Evolutionary conservation across 2,113 vertebrate genomes (phyloP).

Genomic region (Hyaena hyaena): DNA sequence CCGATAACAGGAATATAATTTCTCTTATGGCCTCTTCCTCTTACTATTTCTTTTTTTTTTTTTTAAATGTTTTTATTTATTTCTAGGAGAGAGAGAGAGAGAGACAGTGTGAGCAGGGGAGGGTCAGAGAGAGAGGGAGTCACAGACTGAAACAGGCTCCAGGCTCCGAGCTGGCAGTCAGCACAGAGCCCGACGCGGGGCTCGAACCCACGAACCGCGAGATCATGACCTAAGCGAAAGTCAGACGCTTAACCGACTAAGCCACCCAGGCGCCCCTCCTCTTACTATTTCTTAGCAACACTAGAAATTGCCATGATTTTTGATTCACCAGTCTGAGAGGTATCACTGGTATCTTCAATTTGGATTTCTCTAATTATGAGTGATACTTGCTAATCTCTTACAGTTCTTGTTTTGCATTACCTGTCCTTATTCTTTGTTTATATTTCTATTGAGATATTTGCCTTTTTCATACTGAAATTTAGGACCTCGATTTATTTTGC

Average conservation of each 20-base stretch:
- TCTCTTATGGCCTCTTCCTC: neutral
- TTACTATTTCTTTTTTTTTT: neutral
- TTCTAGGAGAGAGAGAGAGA: too few relatives aligned
- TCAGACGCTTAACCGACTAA: too few relatives aligned
- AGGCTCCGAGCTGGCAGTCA: too few relatives aligned
- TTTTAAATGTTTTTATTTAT: too few relatives aligned
- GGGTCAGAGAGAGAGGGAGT: too few relatives aligned
- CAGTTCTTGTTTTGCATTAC: neutral
- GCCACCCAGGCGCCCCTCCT: too few relatives aligned
- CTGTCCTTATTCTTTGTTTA: neutral
- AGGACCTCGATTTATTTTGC: neutral
- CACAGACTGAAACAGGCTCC: too few relatives aligned
- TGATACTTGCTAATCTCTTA: neutral
- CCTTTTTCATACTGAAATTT: constrained; percentile 5
- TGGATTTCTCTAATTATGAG: neutral
- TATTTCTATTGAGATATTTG: neutral
- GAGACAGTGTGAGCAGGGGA: too few relatives aligned
- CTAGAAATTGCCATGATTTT: neutral
- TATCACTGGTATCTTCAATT: neutral
- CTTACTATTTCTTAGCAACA: neutral
- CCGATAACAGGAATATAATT: neutral
- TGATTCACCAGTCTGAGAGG: neutral
- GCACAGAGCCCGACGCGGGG: too few relatives aligned
- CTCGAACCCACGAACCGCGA: too few relatives aligned
- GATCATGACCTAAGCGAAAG: too few relatives aligned